Conservation (phyloP, 2,888 invertebrate species). For the Lottia scabra region DNA sequence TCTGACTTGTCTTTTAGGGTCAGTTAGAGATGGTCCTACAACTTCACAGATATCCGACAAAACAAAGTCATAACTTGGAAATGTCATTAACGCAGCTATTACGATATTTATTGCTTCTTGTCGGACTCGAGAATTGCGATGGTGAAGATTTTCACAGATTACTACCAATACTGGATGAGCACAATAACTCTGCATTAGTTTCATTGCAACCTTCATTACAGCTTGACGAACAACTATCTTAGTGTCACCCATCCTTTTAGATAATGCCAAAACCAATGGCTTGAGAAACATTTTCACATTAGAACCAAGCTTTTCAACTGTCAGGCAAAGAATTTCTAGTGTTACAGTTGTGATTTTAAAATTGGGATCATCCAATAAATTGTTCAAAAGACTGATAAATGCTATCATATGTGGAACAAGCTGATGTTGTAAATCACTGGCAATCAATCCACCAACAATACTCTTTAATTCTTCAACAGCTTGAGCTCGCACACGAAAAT, state of each 20-base stretch:
- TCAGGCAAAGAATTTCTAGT: constrained; percentile 70
- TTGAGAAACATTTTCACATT: constrained; percentile 70
- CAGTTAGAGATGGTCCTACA: constrained; percentile 71
- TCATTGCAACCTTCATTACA: constrained; percentile 71
- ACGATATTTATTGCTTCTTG: constrained; percentile 83
- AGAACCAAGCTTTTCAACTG: constrained; percentile 70
- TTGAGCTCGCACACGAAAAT: constrained; percentile 74
- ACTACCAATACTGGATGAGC: constrained; percentile 73
- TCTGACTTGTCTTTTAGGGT: constrained; percentile 80
- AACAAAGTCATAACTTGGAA: constrained; percentile 83
- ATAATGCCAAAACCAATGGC: constrained; percentile 70
- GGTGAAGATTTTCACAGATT: constrained; percentile 71
- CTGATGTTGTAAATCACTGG: constrained; percentile 50
- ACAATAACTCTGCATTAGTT: constrained; percentile 72
- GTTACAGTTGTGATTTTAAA: constrained; percentile 71
- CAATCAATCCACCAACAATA: constrained; percentile 69
- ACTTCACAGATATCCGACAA: constrained; percentile 69
- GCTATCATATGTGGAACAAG: constrained; percentile 76
- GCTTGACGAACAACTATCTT: constrained; percentile 72
- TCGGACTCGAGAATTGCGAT: constrained; percentile 74
- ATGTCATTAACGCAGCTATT: constrained; percentile 82
- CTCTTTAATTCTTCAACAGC: constrained; percentile 75
- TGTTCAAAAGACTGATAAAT: constrained; percentile 75
- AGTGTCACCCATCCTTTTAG: constrained; percentile 71
- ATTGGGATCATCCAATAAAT: constrained; percentile 76